Conservation (phyloP, 2,888 invertebrate genomes). For the Drosophila cognata region DNA sequence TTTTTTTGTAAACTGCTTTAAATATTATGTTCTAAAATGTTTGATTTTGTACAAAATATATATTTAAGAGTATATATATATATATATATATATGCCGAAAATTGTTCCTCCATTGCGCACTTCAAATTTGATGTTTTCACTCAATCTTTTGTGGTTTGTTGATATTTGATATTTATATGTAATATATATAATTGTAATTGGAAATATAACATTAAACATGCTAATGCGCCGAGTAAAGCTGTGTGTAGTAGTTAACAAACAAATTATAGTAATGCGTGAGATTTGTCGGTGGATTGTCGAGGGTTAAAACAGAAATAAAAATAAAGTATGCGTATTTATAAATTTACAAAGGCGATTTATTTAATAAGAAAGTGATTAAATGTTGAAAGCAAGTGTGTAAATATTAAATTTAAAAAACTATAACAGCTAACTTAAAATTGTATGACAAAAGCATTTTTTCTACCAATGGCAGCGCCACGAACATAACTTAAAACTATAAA, state of each 20-base stretch:
- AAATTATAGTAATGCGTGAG: constrained; percentile 13
- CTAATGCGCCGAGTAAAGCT: constrained; percentile 20
- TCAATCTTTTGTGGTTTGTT: constrained; percentile 56
- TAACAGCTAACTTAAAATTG: constrained; percentile 76
- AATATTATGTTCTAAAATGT: constrained; percentile 76
- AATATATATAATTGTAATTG: constrained; percentile 21
- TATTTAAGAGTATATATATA: constrained; percentile 51
- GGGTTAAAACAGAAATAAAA: constrained; percentile 34
- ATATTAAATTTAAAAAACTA: constrained; percentile 53
- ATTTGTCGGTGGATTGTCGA: constrained; percentile 76
- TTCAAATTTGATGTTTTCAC: constrained; percentile 66
- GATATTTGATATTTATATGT: constrained; percentile 35
- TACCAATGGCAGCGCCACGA: constrained; percentile 66
- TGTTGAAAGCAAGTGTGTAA: constrained; percentile 32
- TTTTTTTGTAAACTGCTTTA: constrained; percentile 62
- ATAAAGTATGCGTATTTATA: constrained; percentile 12
- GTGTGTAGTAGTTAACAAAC: constrained; percentile 14
- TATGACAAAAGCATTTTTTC: constrained; percentile 75
- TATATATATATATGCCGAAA: constrained; percentile 70
- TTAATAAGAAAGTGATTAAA: constrained; percentile 57
- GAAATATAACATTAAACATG: constrained; percentile 28
- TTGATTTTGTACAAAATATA: constrained; percentile 79
- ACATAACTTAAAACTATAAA: constrained; percentile 71
- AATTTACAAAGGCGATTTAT: constrained; percentile 73
- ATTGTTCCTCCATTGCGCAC: constrained; percentile 75